A percentile compares a stretch with the other conserved stretches of the same genome.
These are phyloP conservation scores for Ectobius pallidus DNA, from an alignment of 2,888 invertebrate genomes.

Conservation along the genomic window DNA sequence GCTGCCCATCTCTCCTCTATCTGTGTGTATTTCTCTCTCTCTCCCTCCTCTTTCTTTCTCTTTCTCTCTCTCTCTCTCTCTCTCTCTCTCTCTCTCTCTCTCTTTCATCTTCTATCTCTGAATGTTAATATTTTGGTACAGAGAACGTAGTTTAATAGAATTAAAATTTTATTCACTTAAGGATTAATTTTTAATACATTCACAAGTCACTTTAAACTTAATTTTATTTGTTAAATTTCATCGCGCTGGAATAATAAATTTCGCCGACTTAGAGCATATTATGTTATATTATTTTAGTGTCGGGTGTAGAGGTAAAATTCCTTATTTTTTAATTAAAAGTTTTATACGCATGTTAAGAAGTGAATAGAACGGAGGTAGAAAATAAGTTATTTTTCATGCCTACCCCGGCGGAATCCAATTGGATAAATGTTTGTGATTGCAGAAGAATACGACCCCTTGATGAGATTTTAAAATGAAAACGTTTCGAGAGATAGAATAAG, in stretches of 20 bases:
- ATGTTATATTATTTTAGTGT: background rate
- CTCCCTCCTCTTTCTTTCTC: too few species aligned
- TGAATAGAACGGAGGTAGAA: background rate
- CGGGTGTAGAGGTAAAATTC: background rate
- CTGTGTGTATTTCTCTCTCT: too few species aligned
- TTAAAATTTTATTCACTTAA: background rate
- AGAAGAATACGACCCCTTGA: background rate
- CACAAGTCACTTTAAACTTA: background rate
- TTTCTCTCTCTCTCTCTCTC: too few species aligned
- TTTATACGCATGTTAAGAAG: background rate
- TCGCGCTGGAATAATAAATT: background rate
- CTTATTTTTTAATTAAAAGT: background rate
- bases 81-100: too few species aligned
- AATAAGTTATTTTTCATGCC: background rate
- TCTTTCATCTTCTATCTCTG: too few species aligned
- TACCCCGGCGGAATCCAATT: background rate
- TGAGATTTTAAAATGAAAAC: constrained; percentile 2
- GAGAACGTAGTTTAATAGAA: too few species aligned
- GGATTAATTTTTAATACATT: background rate
- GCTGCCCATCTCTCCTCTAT: too few species aligned
- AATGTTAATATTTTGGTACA: too few species aligned
- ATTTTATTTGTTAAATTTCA: too few species aligned
- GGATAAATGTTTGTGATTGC: background rate
- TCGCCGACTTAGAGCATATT: background rate
- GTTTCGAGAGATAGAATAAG: background rate